A percentile compares a stretch with the other conserved stretches of the same genome.
Evolutionary conservation across 1,140 invertebrate species (phyloP).

Genomic region (Drosophila kohkoa): DNA sequence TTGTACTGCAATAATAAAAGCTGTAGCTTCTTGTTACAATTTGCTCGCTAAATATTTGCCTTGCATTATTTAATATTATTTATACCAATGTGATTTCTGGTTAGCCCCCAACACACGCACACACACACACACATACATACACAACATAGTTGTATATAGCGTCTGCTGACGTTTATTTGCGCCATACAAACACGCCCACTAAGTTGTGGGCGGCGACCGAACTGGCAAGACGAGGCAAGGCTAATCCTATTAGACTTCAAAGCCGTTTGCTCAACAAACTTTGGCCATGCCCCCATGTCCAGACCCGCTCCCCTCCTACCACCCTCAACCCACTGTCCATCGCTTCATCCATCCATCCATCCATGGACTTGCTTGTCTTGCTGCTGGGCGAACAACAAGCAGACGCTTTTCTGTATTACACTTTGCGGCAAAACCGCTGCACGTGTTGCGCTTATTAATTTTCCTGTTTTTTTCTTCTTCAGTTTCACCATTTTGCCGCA

Average conservation of each 20-base stretch:
- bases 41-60: conserved; percentile 65
- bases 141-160: neutral
- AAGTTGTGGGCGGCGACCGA: conserved; percentile 11
- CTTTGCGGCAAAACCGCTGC: conserved; percentile 56
- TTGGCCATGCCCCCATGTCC: conserved; percentile 53
- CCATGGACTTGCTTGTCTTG: neutral
- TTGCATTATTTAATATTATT: conserved; percentile 71
- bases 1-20: conserved; percentile 48
- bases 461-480: conserved; percentile 24
- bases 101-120: conserved; percentile 23
- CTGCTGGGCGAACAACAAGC: conserved; percentile 31
- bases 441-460: conserved; percentile 80
- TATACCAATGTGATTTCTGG: conserved; percentile 44
- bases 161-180: conserved; percentile 59
- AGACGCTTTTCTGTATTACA: conserved; percentile 35
- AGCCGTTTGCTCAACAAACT: conserved; percentile 76
- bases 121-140: conserved; percentile 14
- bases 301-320: conserved; percentile 9
- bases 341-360: neutral
- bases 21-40: conserved; percentile 31
- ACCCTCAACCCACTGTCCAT: neutral
- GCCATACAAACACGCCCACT: conserved; percentile 49
- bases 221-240: conserved; percentile 15
- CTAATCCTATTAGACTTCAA: conserved; percentile 83
- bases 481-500: conserved; percentile 28